Percentiles rank a stretch among this genome's conserved stretches.
Conservation (phyloP, 2,797 vertebrate genomes). For the Anguilla pacifica region DNA sequence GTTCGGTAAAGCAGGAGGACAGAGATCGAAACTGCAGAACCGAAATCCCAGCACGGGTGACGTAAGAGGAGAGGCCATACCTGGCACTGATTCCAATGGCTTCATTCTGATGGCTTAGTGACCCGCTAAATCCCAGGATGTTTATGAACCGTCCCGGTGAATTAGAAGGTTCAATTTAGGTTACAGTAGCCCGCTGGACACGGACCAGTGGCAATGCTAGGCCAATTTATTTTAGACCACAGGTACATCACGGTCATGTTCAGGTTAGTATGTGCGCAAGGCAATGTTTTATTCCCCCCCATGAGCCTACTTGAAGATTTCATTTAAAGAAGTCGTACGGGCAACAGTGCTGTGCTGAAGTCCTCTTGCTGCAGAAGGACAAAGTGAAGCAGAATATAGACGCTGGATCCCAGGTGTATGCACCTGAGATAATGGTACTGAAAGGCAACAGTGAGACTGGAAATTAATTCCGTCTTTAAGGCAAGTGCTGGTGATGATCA, state of each 20-base stretch:
- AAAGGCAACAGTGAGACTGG: too few relatives aligned
- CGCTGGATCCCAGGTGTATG: too few relatives aligned
- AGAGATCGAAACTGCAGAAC: background rate
- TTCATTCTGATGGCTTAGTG: slow-evolving; percentile 37
- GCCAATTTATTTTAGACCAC: background rate
- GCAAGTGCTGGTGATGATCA: too few relatives aligned
- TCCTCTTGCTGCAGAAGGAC: too few relatives aligned
- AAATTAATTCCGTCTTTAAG: too few relatives aligned
- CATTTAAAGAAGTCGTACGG: too few relatives aligned
- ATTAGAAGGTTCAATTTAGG: slow-evolving; percentile 40
- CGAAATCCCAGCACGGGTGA: background rate
- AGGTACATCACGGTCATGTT: background rate
- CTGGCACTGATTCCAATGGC: slow-evolving; percentile 1
- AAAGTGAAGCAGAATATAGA: too few relatives aligned
- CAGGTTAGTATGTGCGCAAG: background rate
- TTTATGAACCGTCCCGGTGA: slow-evolving; percentile 48
- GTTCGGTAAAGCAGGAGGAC: slow-evolving; percentile 35
- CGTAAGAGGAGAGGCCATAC: background rate
- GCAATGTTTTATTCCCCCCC: too few relatives aligned
- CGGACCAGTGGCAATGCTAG: too few relatives aligned
- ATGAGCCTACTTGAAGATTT: too few relatives aligned
- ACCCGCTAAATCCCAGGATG: slow-evolving; percentile 38
- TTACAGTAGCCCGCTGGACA: background rate
- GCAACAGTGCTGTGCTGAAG: too few relatives aligned
- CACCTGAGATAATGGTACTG: too few relatives aligned